Evolutionary conservation across 2,797 vertebrate genomes (phyloP).

Genomic region (Delichon dasypus): DNA sequence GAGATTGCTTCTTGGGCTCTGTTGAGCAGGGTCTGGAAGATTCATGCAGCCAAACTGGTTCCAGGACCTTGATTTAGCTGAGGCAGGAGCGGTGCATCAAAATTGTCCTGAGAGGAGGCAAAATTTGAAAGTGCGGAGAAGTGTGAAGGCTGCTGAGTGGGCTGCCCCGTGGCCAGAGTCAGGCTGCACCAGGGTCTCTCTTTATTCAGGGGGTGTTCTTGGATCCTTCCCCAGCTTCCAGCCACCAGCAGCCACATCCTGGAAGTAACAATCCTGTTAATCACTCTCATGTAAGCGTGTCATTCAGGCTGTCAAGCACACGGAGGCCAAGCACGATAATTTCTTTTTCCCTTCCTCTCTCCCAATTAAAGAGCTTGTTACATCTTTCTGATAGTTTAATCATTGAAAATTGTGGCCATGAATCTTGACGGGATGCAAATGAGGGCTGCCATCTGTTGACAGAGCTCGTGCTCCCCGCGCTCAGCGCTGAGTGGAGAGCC

Average conservation of each 20-base stretch:
- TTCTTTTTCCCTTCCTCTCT: conserved; percentile 8
- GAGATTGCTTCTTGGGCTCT: background rate
- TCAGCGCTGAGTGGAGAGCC: fast-evolving
- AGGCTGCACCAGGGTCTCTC: background rate
- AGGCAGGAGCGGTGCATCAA: background rate
- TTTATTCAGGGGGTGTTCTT: background rate
- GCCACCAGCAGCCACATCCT: background rate
- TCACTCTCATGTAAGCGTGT: background rate
- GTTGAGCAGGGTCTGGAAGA: background rate
- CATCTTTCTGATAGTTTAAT: conserved; percentile 38
- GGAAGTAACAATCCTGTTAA: background rate
- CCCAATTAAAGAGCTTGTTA: conserved; percentile 26
- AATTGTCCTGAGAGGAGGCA: background rate
- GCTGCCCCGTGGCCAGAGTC: fast-evolving
- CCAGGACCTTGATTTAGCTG: background rate
- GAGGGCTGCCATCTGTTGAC: background rate
- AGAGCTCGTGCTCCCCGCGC: background rate
- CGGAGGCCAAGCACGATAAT: background rate
- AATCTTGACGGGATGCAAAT: conserved; percentile 15
- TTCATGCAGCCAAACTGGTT: background rate
- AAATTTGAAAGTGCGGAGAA: background rate
- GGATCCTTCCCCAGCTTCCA: background rate
- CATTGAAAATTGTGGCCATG: background rate
- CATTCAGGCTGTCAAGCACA: background rate
- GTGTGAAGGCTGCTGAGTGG: fast-evolving